Percentiles rank a stretch among this genome's conserved stretches.
phyloP scores from a whole-genome alignment of 2,888 invertebrate genomes.

The Ophion obscuratus region DNA sequence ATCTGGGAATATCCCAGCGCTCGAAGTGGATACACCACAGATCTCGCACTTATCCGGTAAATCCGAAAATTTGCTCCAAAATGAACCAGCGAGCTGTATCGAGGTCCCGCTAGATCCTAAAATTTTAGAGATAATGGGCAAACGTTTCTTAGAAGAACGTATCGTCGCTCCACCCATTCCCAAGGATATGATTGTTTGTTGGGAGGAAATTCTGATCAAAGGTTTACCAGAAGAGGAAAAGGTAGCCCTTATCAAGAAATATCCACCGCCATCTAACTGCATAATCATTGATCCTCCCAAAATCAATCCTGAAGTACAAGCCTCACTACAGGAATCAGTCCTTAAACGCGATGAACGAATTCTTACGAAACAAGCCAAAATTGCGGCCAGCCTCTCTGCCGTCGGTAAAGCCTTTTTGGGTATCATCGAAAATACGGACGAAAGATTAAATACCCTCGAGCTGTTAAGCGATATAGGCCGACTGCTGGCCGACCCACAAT shows the following conservation, averaged over 20 bases:
- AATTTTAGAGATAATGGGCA: conserved; percentile 21
- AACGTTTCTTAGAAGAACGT: conserved; percentile 24
- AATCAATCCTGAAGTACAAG: conserved; percentile 52
- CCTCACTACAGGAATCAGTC: conserved; percentile 46
- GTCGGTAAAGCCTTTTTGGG: conserved; percentile 27
- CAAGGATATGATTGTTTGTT: not conserved
- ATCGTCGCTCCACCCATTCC: conserved; percentile 2
- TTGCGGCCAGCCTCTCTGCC: conserved; percentile 54
- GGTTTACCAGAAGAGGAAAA: conserved; percentile 35
- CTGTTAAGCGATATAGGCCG: conserved; percentile 48
- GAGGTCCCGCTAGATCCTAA: not conserved
- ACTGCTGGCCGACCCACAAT: conserved; percentile 51
- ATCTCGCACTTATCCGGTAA: too few species aligned
- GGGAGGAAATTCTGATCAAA: conserved; percentile 17
- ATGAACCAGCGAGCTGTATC: not conserved
- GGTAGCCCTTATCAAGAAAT: conserved; percentile 33
- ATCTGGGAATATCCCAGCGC: too few species aligned
- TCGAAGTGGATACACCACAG: too few species aligned
- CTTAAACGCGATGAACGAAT: conserved; percentile 58
- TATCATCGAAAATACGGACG: not conserved
- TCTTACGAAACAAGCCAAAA: conserved; percentile 53
- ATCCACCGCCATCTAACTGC: conserved; percentile 51
- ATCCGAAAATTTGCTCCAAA: not conserved
- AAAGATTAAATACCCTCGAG: conserved; percentile 5
- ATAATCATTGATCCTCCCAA: conserved; percentile 51